Evolutionary conservation across 2,888 invertebrate genomes (phyloP), one percentile per base, ranked within the genome.

Genomic region (Oligia fasciuncula): DNA sequence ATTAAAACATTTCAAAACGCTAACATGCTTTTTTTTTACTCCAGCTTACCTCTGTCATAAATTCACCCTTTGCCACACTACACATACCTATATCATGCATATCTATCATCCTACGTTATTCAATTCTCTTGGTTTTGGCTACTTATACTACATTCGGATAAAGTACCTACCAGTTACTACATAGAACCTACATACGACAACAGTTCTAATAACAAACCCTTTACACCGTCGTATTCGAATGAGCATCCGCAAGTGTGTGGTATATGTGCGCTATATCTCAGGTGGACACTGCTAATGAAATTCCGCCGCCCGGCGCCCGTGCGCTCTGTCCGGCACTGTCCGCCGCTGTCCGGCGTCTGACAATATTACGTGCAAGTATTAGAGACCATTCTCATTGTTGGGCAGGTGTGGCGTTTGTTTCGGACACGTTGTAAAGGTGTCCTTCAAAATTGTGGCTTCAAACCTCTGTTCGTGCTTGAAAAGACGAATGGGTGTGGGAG

Each of bases 251-350:
- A 68, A 76, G 84, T 79, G 83, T 67, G 69, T 54, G 54, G 71
- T 69, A 35, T 67, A 62, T 60, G 70, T 68, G 46, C 23, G 74
- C 43, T 51, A 57, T 80, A 80, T 69, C 84, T 80, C 87, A 85
- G 87, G 87, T 79, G 87, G 84, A 51, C 49, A 69, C 17, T 66
- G 76, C 29, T 85, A 87, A 85, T 85, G 87, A 85, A 85, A 85
- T 85, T 85, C 85, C 85, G 66, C 71, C 43, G 60, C 46, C 49
- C 40, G 66, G 68, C 43, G 54, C 46, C 49, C 23, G 65, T 65
- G 46, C 46, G 69, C 29, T 40, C 60, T 40, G 76, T 80, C 68
- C 69, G 29, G 46, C 43, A 4, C 43, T 73, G 80, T 80, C 80
- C 62, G n/a, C 40, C 51, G 19, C 49, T 65, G 68, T 68, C 74